Evolutionary conservation across 2,113 vertebrate genomes (phyloP), one percentile per base, ranked within the genome.

Genomic region (Anser brachyrhynchus): DNA sequence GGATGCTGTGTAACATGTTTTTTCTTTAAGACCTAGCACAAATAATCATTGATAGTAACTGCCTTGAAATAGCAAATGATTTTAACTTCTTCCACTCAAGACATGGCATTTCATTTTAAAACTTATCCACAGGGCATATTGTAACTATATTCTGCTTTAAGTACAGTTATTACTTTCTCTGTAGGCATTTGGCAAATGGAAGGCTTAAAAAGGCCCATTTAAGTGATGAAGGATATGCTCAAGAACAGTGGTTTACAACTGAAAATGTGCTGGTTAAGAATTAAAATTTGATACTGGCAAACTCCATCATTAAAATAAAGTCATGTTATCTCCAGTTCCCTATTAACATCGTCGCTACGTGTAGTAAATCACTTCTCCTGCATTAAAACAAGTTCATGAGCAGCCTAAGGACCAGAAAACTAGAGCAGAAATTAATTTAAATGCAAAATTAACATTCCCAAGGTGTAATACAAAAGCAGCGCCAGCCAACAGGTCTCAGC

Each of bases 151-250:
- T 77, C 61, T 78, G 31, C 8, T 93, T 87, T 93, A 95, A 84
- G 61, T 92, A 49, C 74, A 66, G 73, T 93, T 91, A 91, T 76
- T 95, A 79, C 74, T 84, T 93, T 57, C 65, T 79, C 84, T 74
- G 66, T 57, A 95, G 76, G 72, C 92, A 64, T 87, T 93, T 92
- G 51, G 83, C 67, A 94, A 94, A 92, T 19, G 29, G 71, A 93
- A 73, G 59, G 37, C 67, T 83, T 83, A 35, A 96, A 94, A 94
- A 64, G 61, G 35, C 23, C 54, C 62, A 57, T 80, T 73, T 84
- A 92, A 92, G 44, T 54, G 71, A 41, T 5, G 6, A 65, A 65
- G 26, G 61, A 76, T 92, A 54, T 76, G 58, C 46, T 93, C n/a
- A 83, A 37, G 61, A 65, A 54, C 17, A 79, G 61, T 62, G 41